These are phyloP conservation scores for Ellobium chinense DNA, from an alignment of 2,888 invertebrate genomes.

Conservation along the genomic window DNA sequence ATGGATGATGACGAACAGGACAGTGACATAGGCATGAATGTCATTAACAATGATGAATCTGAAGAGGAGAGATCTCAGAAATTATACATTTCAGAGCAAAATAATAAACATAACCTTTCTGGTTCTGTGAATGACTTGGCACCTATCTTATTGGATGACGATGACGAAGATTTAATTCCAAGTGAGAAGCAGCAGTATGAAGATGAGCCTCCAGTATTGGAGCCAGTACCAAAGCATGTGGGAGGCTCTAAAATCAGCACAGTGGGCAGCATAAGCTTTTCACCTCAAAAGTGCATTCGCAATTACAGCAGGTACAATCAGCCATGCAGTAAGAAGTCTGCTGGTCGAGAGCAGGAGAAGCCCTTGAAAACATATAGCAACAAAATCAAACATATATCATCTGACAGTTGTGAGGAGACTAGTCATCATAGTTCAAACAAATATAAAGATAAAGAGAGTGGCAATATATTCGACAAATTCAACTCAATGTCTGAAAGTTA, in stretches of 20 bases:
- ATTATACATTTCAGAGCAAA: not conserved
- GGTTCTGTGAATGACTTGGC: not conserved
- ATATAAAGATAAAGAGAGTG: constrained; percentile 17
- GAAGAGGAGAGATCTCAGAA: not conserved
- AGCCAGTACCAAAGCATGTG: constrained; percentile 6
- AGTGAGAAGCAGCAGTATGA: constrained; percentile 18
- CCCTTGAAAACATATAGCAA: constrained; percentile 14
- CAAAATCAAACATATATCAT: constrained; percentile 2
- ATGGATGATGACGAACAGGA: not conserved
- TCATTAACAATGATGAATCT: constrained; percentile 1
- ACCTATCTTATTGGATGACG: constrained; percentile 36
- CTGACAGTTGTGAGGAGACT: not conserved
- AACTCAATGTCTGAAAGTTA: not conserved
- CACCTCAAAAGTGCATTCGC: not conserved
- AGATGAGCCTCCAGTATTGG: constrained; percentile 34
- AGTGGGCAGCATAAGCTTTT: not conserved
- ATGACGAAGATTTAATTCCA: not conserved
- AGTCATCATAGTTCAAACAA: not conserved
- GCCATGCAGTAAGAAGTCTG: not conserved
- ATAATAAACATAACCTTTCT: not conserved
- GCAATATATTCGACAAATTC: constrained; percentile 41
- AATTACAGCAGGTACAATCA: constrained; percentile 2
- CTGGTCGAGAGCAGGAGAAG: not conserved
- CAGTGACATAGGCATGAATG: not conserved
- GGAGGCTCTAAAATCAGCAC: not conserved